Evolutionary conservation across 2,113 vertebrate genomes (phyloP).

Genomic region (Albula glossodonta): DNA sequence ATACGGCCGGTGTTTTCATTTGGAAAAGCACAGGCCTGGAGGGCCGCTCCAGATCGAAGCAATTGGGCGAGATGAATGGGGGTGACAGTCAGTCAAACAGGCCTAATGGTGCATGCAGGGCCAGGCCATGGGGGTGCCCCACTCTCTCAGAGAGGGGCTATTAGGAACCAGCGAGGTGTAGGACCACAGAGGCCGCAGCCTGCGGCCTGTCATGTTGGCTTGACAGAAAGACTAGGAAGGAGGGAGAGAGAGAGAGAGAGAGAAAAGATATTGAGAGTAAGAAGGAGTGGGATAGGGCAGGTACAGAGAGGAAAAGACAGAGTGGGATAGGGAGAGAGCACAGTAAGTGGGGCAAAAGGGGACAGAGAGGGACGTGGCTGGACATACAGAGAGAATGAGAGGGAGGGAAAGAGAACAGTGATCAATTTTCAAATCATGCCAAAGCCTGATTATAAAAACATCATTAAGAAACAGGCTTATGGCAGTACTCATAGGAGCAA

Average conservation of each 20-base stretch:
- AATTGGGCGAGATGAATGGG: conserved; percentile 8
- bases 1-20: background rate
- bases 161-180: background rate
- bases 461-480: no score
- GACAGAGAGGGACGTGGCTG: no score
- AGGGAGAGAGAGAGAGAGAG: background rate
- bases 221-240: background rate
- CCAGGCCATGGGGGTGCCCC: background rate
- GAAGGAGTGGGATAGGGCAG: background rate
- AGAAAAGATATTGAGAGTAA: background rate
- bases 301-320: background rate
- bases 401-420: no score
- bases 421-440: no score
- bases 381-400: no score
- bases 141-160: background rate
- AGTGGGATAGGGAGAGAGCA: no score
- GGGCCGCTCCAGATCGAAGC: background rate
- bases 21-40: background rate
- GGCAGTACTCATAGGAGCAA: no score
- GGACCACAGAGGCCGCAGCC: background rate
- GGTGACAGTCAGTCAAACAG: conserved; percentile 13
- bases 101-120: background rate
- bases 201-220: background rate
- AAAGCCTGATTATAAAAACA: no score
- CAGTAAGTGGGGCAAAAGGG: no score